Percentiles rank a stretch among this genome's conserved stretches.
Evolutionary conservation across 92 coral and sea anemone species (phyloP).

Genomic region (Zoanthus sansibaricus): DNA sequence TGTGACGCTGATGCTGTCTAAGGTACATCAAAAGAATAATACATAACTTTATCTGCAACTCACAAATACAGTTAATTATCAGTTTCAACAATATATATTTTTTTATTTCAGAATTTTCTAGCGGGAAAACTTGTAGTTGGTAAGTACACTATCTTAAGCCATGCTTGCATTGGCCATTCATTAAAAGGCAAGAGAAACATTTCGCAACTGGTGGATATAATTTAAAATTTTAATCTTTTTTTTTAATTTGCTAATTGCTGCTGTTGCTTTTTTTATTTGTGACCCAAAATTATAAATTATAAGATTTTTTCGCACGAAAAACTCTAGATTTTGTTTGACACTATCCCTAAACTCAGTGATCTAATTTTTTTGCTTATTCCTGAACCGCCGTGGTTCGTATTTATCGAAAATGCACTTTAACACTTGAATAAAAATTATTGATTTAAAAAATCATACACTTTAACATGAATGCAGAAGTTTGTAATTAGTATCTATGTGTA

Average conservation of each 20-base stretch:
- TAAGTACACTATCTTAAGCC: background rate
- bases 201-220: background rate
- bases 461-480: background rate
- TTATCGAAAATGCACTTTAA: background rate
- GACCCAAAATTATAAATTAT: background rate
- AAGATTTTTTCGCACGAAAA: background rate
- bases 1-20: background rate
- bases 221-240: background rate
- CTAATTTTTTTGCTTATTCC: background rate
- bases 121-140: constrained; percentile 4
- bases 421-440: background rate
- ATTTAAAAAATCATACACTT: no score
- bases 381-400: background rate
- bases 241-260: background rate
- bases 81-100: background rate
- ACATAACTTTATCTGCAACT: background rate
- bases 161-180: background rate
- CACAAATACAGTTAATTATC: background rate
- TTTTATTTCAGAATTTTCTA: constrained; percentile 10
- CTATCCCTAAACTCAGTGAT: background rate
- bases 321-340: background rate
- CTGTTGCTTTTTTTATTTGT: background rate
- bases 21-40: constrained; percentile 1
- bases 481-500: background rate
- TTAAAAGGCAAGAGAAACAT: background rate